Conservation (phyloP, 23 tunicate genomes). For the Ciona savignyi region DNA sequence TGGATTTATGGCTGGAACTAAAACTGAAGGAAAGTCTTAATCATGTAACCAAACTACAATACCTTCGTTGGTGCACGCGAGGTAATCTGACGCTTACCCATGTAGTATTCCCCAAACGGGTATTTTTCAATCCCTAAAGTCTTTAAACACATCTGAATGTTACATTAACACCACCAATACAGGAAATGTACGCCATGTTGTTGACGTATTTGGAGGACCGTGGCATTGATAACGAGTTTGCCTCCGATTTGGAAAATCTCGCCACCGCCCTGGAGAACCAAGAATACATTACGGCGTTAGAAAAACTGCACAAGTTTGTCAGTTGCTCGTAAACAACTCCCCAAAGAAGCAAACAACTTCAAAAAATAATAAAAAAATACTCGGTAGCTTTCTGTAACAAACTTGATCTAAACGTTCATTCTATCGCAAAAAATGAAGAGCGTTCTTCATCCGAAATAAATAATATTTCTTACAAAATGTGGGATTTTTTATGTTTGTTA, state of each 20-base stretch:
- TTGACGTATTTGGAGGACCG: constrained; percentile 51
- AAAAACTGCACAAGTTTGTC: constrained; percentile 55
- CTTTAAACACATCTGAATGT: background rate
- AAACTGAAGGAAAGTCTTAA: background rate
- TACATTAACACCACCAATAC: background rate
- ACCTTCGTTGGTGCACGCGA: no score
- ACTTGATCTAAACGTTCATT: no score
- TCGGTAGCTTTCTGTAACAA: no score
- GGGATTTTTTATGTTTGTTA: background rate
- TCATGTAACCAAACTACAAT: no score
- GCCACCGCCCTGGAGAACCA: constrained; percentile 79
- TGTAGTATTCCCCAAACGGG: no score
- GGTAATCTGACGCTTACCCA: no score
- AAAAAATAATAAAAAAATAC: no score
- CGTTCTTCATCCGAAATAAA: no score
- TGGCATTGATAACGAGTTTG: constrained; percentile 52
- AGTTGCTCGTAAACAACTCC: constrained; percentile 7
- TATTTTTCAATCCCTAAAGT: no score
- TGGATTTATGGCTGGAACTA: no score
- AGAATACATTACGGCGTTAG: constrained; percentile 51
- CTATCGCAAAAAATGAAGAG: no score
- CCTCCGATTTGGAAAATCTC: constrained; percentile 41
- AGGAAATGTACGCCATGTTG: constrained; percentile 51
- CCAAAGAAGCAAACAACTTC: no score
- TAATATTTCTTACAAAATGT: background rate